phyloP scores from a whole-genome alignment of 2,888 invertebrate genomes.

The Phyllotreta striolata region DNA sequence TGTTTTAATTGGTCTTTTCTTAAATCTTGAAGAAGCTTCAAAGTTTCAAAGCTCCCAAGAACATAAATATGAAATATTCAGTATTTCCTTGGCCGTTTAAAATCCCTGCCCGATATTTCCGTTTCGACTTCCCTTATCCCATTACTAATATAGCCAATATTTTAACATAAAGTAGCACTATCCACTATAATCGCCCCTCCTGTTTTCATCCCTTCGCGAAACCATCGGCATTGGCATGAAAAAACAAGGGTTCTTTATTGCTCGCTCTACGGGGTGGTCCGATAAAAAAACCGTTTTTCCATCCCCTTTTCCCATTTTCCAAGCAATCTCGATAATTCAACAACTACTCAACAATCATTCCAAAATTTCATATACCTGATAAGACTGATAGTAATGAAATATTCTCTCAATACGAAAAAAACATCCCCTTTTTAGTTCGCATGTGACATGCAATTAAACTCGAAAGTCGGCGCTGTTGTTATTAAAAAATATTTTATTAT shows the following conservation, averaged over 20 bases:
- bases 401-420: too few relatives aligned
- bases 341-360: too few relatives aligned
- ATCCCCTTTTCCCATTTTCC: too few relatives aligned
- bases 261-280: slow-evolving; percentile 1
- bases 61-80: slow-evolving; percentile 17
- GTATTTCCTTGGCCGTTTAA: slow-evolving; percentile 9
- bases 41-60: neutral
- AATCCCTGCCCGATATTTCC: slow-evolving; percentile 8
- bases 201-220: slow-evolving; percentile 4
- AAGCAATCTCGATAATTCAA: too few relatives aligned
- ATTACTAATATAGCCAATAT: slow-evolving; percentile 29
- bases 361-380: too few relatives aligned
- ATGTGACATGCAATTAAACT: too few relatives aligned
- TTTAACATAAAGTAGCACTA: slow-evolving; percentile 29
- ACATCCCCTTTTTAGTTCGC: too few relatives aligned
- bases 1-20: too few relatives aligned
- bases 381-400: too few relatives aligned
- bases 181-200: slow-evolving; percentile 22
- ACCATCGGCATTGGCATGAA: slow-evolving; percentile 27
- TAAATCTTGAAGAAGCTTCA: too few relatives aligned
- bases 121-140: slow-evolving; percentile 22
- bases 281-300: neutral
- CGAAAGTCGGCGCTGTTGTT: too few relatives aligned
- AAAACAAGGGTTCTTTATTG: slow-evolving; percentile 29
- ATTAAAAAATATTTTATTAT: too few relatives aligned